Conservation (phyloP, 2,113 vertebrate genomes). For the Ageneiosus marmoratus region DNA sequence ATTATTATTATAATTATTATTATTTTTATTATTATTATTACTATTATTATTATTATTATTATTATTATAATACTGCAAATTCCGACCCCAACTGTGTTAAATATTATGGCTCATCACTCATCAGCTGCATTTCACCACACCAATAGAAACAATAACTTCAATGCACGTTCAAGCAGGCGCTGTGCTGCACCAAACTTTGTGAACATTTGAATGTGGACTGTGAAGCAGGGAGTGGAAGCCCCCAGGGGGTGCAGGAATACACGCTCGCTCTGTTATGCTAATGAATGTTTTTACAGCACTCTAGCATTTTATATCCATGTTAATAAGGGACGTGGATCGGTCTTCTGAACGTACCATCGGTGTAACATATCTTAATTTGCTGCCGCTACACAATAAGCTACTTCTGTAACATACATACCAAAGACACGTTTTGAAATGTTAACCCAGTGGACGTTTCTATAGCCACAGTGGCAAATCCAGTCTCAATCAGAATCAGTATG, state of each 20-base stretch:
- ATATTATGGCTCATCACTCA: neutral
- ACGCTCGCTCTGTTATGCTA: conserved; percentile 74
- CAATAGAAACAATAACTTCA: conserved; percentile 22
- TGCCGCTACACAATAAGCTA: conserved; percentile 60
- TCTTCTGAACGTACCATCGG: conserved; percentile 59
- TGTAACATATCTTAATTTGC: conserved; percentile 59
- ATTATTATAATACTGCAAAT: too few relatives aligned
- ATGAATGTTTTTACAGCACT: conserved; percentile 71
- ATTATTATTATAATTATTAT: too few relatives aligned
- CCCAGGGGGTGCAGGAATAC: conserved; percentile 64
- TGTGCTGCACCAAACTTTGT: conserved; percentile 49
- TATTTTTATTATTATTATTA: too few relatives aligned
- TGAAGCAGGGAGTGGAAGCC: conserved; percentile 58
- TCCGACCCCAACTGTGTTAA: neutral
- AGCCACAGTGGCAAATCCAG: neutral
- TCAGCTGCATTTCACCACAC: conserved; percentile 21
- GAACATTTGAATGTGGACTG: conserved; percentile 71
- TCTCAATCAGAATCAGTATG: neutral
- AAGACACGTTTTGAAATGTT: neutral
- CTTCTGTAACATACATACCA: conserved; percentile 51
- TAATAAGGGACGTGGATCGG: conserved; percentile 68
- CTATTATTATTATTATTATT: too few relatives aligned
- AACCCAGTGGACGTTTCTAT: neutral
- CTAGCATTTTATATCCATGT: conserved; percentile 70
- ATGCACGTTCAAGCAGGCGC: conserved; percentile 65